Evolutionary conservation across 1,140 invertebrate genomes (phyloP).

Genomic region (Homalodisca vitripennis): DNA sequence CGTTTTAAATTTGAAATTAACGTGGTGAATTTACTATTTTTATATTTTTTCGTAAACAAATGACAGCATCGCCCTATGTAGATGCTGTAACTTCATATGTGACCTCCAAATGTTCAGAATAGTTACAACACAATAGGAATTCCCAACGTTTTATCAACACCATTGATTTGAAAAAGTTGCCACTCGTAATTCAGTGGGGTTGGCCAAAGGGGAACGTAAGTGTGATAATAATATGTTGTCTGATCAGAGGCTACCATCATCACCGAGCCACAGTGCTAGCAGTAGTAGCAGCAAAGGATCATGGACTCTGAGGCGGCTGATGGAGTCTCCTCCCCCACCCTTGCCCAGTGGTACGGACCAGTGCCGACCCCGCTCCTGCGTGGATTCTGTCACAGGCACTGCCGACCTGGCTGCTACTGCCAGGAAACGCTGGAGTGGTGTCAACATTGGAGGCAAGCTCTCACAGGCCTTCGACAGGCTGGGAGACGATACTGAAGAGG

Average conservation of each 20-base stretch:
- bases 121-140: too few relatives aligned
- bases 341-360: neutral
- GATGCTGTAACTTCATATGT: too few relatives aligned
- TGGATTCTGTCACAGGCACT: slow-evolving; percentile 54
- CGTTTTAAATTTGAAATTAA: too few relatives aligned
- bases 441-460: slow-evolving; percentile 66
- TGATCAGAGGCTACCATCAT: slow-evolving; percentile 28
- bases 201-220: too few relatives aligned
- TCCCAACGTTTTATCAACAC: too few relatives aligned
- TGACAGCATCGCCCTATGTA: too few relatives aligned
- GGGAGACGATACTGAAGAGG: slow-evolving; percentile 63
- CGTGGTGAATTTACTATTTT: too few relatives aligned
- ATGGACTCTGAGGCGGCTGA: slow-evolving; percentile 56
- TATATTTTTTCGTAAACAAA: too few relatives aligned
- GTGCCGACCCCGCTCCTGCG: slow-evolving; percentile 68
- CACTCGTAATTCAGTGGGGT: too few relatives aligned
- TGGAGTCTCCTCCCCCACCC: slow-evolving; percentile 49
- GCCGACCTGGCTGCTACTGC: slow-evolving; percentile 55
- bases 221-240: neutral
- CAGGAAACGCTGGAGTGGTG: slow-evolving; percentile 72
- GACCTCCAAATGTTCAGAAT: too few relatives aligned
- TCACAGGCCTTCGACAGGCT: slow-evolving; percentile 69
- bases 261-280: slow-evolving; percentile 34
- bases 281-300: slow-evolving; percentile 34
- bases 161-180: too few relatives aligned